phyloP scores from a whole-genome alignment of 2,888 invertebrate genomes.

The Protonemura montana region DNA sequence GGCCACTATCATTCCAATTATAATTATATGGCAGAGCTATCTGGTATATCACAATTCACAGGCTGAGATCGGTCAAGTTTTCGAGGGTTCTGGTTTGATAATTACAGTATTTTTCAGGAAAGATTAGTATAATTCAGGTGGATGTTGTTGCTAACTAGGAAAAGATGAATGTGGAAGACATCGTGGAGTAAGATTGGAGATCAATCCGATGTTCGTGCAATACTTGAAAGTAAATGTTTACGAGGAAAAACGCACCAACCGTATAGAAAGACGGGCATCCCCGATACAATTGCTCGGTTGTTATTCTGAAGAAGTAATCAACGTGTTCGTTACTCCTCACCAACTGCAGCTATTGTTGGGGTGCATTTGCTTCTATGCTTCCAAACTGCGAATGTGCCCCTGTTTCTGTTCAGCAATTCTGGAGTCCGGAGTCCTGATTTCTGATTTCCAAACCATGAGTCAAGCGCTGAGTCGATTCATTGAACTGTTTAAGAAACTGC shows the following conservation, averaged over 20 bases:
- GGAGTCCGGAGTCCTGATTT: not conserved
- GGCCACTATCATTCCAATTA: not conserved
- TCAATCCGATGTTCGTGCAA: not conserved
- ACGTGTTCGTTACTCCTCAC: not conserved
- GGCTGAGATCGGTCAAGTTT: not conserved
- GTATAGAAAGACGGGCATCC: not conserved
- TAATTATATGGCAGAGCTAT: conserved; percentile 21
- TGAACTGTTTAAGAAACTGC: conserved; percentile 35
- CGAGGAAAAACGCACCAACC: not conserved
- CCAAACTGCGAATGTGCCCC: not conserved
- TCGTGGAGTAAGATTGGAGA: not conserved
- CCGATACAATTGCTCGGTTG: not conserved
- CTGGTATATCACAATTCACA: conserved; percentile 24
- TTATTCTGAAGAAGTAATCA: not conserved
- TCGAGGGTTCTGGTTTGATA: conserved; percentile 26
- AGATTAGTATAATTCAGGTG: conserved; percentile 21
- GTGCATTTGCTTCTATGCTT: not conserved
- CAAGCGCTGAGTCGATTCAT: conserved; percentile 21
- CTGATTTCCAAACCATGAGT: not conserved
- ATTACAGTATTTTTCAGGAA: not conserved
- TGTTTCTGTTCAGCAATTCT: not conserved
- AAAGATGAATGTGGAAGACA: not conserved
- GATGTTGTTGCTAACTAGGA: not conserved
- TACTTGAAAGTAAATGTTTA: not conserved
- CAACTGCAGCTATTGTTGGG: not conserved